Evolutionary conservation across 2,797 vertebrate species (phyloP).

Genomic region (Artibeus lituratus): DNA sequence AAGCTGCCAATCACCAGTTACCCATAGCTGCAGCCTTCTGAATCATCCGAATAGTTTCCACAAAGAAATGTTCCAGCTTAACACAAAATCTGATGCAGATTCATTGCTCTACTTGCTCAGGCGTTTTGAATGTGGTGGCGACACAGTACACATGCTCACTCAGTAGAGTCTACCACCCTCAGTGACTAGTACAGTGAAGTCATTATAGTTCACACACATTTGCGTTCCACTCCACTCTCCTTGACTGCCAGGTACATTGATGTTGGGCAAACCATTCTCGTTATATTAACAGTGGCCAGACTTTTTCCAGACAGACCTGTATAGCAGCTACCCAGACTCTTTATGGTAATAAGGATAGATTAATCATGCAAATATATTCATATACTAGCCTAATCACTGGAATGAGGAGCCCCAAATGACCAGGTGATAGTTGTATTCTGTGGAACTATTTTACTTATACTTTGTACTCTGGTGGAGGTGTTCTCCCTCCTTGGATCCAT

Average conservation of each 20-base stretch:
- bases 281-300: neutral
- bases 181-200: neutral
- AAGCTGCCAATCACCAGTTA: neutral
- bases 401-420: neutral
- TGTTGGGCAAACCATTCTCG: neutral
- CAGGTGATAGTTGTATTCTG: neutral
- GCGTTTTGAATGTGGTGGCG: neutral
- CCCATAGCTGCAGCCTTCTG: neutral
- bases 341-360: neutral
- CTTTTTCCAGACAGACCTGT: neutral
- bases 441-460: neutral
- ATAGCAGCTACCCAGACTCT: neutral
- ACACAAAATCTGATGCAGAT: neutral
- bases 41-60: neutral
- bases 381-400: neutral
- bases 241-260: neutral
- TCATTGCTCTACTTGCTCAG: neutral
- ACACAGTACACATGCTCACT: neutral
- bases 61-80: neutral
- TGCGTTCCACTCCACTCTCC: neutral
- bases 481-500: neutral
- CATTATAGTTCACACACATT: neutral
- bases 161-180: neutral
- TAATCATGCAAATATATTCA: neutral
- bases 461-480: neutral